Percentiles rank a stretch among this genome's conserved stretches.
These are phyloP conservation scores for Drosophila virilis DNA, from an alignment of 1,140 invertebrate species.

Conservation along the genomic window DNA sequence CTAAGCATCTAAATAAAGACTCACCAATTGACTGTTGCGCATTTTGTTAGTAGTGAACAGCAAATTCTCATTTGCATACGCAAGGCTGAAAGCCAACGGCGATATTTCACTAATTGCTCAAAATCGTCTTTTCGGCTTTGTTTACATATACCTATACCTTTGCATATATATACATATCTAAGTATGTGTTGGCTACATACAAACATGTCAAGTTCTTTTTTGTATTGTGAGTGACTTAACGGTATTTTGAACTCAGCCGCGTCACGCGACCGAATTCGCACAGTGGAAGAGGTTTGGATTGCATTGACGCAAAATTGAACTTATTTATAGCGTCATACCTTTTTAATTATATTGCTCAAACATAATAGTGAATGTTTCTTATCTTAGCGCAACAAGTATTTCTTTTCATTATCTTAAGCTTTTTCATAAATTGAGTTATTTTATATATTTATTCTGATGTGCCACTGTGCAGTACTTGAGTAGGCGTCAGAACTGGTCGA, in stretches of 20 bases:
- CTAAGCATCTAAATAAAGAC: constrained; percentile 63
- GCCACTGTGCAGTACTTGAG: constrained; percentile 23
- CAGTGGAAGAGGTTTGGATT: constrained; percentile 7
- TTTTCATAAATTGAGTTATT: neutral
- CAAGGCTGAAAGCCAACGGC: constrained; percentile 12
- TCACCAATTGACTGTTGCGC: constrained; percentile 57
- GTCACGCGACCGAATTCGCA: constrained; percentile 32
- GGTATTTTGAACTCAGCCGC: constrained; percentile 25
- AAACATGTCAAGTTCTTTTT: constrained; percentile 36
- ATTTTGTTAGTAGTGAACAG: constrained; percentile 53
- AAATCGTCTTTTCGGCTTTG: constrained; percentile 36
- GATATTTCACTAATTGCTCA: constrained; percentile 51
- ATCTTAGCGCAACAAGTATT: too few species aligned
- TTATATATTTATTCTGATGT: neutral
- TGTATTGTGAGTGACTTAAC: constrained; percentile 23
- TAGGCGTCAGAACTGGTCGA: constrained; percentile 32
- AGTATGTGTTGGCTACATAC: neutral
- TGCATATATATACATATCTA: neutral
- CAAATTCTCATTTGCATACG: constrained; percentile 61
- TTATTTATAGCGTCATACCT: neutral
- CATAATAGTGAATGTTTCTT: too few species aligned
- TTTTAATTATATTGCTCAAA: neutral
- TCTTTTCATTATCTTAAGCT: too few species aligned
- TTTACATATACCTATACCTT: constrained; percentile 2
- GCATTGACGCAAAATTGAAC: neutral